Evolutionary conservation across 2,888 invertebrate genomes (phyloP).

Genomic region (Caprella mutica): DNA sequence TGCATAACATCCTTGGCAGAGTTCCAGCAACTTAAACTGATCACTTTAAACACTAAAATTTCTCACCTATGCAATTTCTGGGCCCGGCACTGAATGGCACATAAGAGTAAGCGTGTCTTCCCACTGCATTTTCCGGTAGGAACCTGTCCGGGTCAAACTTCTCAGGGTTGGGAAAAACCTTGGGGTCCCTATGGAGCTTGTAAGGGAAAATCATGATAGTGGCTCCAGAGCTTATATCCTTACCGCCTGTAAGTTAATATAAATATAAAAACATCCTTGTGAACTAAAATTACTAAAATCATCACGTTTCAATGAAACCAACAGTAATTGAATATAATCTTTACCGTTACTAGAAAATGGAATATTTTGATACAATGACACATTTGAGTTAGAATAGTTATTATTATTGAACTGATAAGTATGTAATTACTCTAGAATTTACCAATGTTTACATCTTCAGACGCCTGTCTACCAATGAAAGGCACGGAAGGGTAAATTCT

Average conservation of each 20-base stretch:
- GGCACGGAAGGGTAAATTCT: conserved; percentile 42
- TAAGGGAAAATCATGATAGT: conserved; percentile 40
- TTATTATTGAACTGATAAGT: too few species aligned
- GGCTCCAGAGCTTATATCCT: conserved; percentile 40
- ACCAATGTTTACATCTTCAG: conserved; percentile 36
- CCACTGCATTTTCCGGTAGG: conserved; percentile 40
- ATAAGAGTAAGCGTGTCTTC: conserved; percentile 39
- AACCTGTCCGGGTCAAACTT: conserved; percentile 48
- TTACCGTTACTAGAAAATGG: too few species aligned
- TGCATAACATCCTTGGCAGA: too few species aligned
- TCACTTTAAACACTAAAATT: too few species aligned
- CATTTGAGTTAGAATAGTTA: too few species aligned
- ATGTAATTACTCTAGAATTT: too few species aligned
- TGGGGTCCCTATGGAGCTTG: conserved; percentile 43
- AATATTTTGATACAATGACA: too few species aligned
- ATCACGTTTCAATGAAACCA: too few species aligned
- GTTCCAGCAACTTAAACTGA: too few species aligned
- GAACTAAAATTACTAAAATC: too few species aligned
- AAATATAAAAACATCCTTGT: too few species aligned
- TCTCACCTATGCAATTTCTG: conserved; percentile 35
- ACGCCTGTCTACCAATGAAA: conserved; percentile 38
- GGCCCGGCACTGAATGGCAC: conserved; percentile 36
- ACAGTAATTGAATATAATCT: too few species aligned
- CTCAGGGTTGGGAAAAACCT: conserved; percentile 46
- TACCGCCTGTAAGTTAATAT: conserved; percentile 36